phyloP scores from a whole-genome alignment of 1,140 invertebrate species.

The Gonatopus flavifemur region DNA sequence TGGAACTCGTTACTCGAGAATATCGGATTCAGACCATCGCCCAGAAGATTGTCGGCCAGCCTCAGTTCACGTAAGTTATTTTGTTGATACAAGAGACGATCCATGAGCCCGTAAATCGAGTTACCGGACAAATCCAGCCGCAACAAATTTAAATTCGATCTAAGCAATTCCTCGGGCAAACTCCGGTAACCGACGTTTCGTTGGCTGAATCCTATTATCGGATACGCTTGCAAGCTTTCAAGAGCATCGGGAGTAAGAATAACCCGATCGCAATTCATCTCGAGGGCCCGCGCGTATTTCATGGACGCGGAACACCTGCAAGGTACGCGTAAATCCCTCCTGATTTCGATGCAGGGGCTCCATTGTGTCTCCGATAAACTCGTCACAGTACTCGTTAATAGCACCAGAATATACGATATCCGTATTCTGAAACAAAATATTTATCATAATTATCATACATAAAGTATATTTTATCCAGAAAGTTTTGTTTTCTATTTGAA shows the following conservation, averaged over 20 bases:
- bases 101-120: conserved; percentile 75
- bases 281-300: conserved; percentile 50
- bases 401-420: too few relatives aligned
- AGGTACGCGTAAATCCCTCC: conserved; percentile 65
- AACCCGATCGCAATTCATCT: conserved; percentile 79
- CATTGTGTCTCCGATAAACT: conserved; percentile 51
- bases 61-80: conserved; percentile 69
- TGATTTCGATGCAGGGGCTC: conserved; percentile 67
- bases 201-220: conserved; percentile 76
- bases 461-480: too few relatives aligned
- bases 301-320: conserved; percentile 58
- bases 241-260: conserved; percentile 79
- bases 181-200: conserved; percentile 75
- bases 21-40: conserved; percentile 86
- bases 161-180: conserved; percentile 62
- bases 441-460: too few relatives aligned
- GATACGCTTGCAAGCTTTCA: conserved; percentile 70
- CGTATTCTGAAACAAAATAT: too few relatives aligned
- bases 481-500: too few relatives aligned
- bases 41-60: conserved; percentile 79
- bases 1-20: conserved; percentile 84
- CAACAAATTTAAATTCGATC: conserved; percentile 66
- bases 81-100: conserved; percentile 71
- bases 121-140: conserved; percentile 82
- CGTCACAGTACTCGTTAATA: too few relatives aligned